Percentiles rank a stretch among this genome's conserved stretches.
Evolutionary conservation across 2,797 vertebrate species (phyloP).

Genomic region (Megalops cyprinoides): DNA sequence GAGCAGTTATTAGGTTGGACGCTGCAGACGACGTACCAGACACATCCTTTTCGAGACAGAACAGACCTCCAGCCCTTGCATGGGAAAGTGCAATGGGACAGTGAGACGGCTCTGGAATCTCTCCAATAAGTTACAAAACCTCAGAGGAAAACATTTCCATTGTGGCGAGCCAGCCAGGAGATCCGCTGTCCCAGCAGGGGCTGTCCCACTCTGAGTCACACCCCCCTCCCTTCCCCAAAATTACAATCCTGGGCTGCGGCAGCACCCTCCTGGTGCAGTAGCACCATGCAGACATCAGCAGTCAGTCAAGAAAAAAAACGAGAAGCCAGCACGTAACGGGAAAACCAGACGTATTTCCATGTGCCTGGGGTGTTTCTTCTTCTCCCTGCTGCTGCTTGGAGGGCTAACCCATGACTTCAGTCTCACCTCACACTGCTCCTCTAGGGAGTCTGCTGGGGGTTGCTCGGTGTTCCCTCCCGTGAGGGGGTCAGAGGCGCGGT

Average conservation of each 20-base stretch:
- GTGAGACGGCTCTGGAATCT: background rate
- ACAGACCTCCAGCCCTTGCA: too few relatives aligned
- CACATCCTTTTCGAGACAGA: background rate
- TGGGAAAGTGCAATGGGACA: background rate
- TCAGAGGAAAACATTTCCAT: background rate
- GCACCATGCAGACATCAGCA: background rate
- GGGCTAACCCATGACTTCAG: too few relatives aligned
- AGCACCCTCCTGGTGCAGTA: background rate
- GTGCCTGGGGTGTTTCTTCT: background rate
- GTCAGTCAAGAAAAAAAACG: background rate
- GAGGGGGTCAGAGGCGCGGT: constrained; percentile 40
- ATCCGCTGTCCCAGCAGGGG: background rate
- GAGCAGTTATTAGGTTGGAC: background rate
- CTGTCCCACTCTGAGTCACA: too few relatives aligned
- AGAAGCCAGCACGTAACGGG: background rate
- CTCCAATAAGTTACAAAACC: background rate
- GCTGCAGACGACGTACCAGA: background rate
- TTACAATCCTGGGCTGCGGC: background rate
- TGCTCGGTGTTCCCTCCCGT: constrained; percentile 60
- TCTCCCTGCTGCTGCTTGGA: background rate
- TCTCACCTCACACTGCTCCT: constrained; percentile 66
- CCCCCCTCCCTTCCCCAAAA: background rate
- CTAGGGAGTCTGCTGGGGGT: constrained; percentile 63
- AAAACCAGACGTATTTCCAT: constrained; percentile 13
- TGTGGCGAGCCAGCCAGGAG: background rate